Conservation (phyloP, 2,888 invertebrate genomes). For the Masnerella sp. region DNA sequence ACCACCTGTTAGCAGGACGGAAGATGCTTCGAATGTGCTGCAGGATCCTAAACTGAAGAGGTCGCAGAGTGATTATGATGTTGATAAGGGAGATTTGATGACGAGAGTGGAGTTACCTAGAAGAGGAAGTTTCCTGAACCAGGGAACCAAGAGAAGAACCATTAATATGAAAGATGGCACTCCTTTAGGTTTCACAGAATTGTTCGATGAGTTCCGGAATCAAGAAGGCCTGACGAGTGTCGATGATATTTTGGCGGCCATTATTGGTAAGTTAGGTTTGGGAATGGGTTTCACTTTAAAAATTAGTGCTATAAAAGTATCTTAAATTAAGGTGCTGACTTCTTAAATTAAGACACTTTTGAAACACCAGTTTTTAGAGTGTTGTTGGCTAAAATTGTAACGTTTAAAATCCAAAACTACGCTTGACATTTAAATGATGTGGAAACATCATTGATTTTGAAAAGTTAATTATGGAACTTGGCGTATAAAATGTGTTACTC, state of each 20-base stretch:
- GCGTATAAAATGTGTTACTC: background rate
- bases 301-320: too few relatives aligned
- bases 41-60: conserved; percentile 77
- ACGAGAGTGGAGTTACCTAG: conserved; percentile 92
- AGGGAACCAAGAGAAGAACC: conserved; percentile 87
- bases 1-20: conserved; percentile 70
- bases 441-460: conserved; percentile 35
- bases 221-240: conserved; percentile 93
- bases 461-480: background rate
- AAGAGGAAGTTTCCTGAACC: conserved; percentile 90
- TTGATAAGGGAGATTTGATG: conserved; percentile 87
- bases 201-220: conserved; percentile 91
- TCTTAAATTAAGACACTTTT: too few relatives aligned
- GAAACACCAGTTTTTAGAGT: too few relatives aligned
- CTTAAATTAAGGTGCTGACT: background rate
- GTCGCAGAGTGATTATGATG: conserved; percentile 78
- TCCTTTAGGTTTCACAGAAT: conserved; percentile 90
- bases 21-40: conserved; percentile 57
- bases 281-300: too few relatives aligned
- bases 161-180: conserved; percentile 83
- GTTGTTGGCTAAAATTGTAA: too few relatives aligned
- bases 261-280: conserved; percentile 80
- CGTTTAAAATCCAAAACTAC: too few relatives aligned
- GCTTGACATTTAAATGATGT: too few relatives aligned
- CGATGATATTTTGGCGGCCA: conserved; percentile 91